Conservation (phyloP, 2,113 vertebrate genomes). For the Sinocyclocheilus anshuiensis region DNA sequence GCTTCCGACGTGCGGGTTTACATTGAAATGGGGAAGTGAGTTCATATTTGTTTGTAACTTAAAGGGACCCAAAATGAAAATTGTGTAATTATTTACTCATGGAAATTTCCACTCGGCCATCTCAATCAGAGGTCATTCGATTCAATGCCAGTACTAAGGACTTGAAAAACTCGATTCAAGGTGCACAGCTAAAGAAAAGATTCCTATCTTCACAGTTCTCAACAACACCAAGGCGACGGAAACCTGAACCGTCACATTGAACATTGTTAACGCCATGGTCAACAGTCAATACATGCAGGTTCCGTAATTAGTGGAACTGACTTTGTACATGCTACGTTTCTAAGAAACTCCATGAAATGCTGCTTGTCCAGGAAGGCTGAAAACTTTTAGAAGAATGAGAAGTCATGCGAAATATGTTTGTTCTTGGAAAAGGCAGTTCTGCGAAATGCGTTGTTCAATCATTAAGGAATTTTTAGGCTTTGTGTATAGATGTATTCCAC, state of each 20-base stretch:
- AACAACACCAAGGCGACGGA: slow-evolving; percentile 11
- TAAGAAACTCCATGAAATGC: not conserved
- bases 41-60: not conserved
- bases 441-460: not conserved
- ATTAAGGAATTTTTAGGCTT: not conserved
- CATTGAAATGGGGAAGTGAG: not conserved
- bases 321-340: not conserved
- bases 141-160: not conserved
- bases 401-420: not conserved
- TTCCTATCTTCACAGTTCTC: not conserved
- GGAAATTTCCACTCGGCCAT: not conserved
- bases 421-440: not conserved
- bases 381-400: not conserved
- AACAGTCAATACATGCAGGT: slow-evolving; percentile 13
- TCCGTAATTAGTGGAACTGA: not conserved
- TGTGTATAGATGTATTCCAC: not conserved
- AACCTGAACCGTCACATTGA: slow-evolving; percentile 17
- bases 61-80: not conserved
- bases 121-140: not conserved
- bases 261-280: not conserved
- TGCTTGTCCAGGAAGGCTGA: not conserved
- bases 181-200: not conserved
- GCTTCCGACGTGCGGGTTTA: not conserved
- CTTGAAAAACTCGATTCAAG: slow-evolving; percentile 31
- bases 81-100: not conserved